A percentile compares a stretch with the other conserved stretches of the same genome.
Conservation (phyloP, 2,797 vertebrate species). For the Karalla daura region DNA sequence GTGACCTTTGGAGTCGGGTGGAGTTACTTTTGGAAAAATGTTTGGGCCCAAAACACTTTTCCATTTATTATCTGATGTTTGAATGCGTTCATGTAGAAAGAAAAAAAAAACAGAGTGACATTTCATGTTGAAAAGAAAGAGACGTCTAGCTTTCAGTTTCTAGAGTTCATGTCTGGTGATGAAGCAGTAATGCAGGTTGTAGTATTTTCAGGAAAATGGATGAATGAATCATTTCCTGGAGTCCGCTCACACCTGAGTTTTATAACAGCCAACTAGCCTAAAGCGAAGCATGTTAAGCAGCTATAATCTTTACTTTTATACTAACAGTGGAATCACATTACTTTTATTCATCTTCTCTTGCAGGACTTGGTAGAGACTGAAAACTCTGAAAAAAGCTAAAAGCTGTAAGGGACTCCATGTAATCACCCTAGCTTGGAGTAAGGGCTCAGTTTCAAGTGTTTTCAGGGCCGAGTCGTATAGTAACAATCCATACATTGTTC, state of each 20-base stretch:
- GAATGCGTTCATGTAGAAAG: slow-evolving; percentile 15
- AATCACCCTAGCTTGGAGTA: no score
- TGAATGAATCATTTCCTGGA: no score
- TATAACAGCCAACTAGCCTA: no score
- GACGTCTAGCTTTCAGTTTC: slow-evolving; percentile 16
- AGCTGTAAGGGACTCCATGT: no score
- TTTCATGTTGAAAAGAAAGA: slow-evolving; percentile 28
- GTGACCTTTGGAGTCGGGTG: slow-evolving; percentile 75
- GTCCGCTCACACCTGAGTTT: no score
- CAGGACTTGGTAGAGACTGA: neutral
- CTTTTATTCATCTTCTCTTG: no score
- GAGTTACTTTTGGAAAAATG: slow-evolving; percentile 66
- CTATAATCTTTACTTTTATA: neutral
- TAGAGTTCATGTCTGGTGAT: slow-evolving; percentile 31
- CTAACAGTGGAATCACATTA: neutral
- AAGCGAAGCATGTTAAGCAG: no score
- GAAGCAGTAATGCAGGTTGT: neutral
- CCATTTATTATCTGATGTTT: slow-evolving; percentile 43
- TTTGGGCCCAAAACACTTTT: slow-evolving; percentile 43
- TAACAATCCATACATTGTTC: no score
- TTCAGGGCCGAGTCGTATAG: no score
- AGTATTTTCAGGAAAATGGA: slow-evolving; percentile 30
- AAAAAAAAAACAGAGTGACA: slow-evolving; percentile 10
- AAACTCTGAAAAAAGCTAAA: neutral
- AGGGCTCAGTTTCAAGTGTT: no score